phyloP scores from a whole-genome alignment of 1,140 invertebrate species.

The Potamilus streckersoni region DNA sequence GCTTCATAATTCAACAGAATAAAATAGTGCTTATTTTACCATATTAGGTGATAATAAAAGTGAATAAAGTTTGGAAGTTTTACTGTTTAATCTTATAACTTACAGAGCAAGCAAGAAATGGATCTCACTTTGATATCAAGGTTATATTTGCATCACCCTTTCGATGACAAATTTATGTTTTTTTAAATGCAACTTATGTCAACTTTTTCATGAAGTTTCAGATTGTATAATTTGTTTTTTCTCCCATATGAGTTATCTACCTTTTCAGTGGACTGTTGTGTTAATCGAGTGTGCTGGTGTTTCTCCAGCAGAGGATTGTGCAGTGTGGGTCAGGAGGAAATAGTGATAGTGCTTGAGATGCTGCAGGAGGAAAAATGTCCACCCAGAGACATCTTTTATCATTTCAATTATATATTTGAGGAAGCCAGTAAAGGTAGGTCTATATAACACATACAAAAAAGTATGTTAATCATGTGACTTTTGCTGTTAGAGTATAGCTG shows the following conservation, averaged over 20 bases:
- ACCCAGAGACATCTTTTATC: slow-evolving; percentile 83
- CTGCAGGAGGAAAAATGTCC: slow-evolving; percentile 76
- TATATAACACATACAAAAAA: too few species aligned
- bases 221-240: neutral
- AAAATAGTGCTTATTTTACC: too few species aligned
- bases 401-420: slow-evolving; percentile 81
- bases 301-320: slow-evolving; percentile 83
- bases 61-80: neutral
- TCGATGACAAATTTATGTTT: too few species aligned
- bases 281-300: slow-evolving; percentile 84
- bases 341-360: slow-evolving; percentile 84
- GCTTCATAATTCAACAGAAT: neutral
- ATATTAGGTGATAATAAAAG: too few species aligned
- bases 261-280: slow-evolving; percentile 82
- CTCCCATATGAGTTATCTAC: too few species aligned
- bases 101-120: neutral
- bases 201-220: neutral
- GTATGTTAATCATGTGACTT: too few species aligned
- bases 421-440: slow-evolving; percentile 80
- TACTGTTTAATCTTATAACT: neutral
- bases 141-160: too few species aligned
- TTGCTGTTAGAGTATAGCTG: too few species aligned
- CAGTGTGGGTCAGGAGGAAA: slow-evolving; percentile 87
- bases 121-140: neutral
- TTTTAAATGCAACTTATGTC: neutral